These are phyloP conservation scores for Lycocorax pyrrhopterus DNA, from an alignment of 2,113 vertebrate species.

Conservation along the genomic window DNA sequence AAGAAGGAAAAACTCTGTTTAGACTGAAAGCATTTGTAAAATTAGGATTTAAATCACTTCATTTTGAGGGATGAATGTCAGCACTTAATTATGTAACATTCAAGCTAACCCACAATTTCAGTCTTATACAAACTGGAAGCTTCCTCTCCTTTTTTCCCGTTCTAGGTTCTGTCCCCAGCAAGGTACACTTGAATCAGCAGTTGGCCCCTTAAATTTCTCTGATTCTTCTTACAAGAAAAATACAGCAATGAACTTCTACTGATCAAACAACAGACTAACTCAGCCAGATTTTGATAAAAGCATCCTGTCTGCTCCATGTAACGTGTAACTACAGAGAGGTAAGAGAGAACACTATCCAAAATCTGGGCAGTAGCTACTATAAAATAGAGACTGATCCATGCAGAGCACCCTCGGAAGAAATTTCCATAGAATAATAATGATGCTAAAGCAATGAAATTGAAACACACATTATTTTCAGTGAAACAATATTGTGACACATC, in stretches of 20 bases:
- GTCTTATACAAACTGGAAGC: not conserved
- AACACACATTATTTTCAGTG: not conserved
- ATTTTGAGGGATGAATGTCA: not conserved
- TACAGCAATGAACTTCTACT: not conserved
- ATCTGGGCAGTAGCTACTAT: not conserved
- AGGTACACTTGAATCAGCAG: not conserved
- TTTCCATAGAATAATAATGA: not conserved
- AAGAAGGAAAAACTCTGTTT: not conserved
- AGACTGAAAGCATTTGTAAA: not conserved
- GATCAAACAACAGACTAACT: not conserved
- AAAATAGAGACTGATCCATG: not conserved
- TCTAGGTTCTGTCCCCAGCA: not conserved
- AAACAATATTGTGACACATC: not conserved
- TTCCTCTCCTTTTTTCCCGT: not conserved
- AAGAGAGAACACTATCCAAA: not conserved
- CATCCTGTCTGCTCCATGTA: not conserved
- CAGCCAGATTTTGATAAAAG: not conserved
- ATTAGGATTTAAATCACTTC: not conserved
- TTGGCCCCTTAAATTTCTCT: not conserved
- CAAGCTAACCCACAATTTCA: not conserved
- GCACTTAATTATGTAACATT: not conserved
- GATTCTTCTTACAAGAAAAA: not conserved
- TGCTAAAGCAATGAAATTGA: not conserved
- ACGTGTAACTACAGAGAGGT: rapidly evolving
- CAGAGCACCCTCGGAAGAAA: not conserved